Conservation (phyloP, 2,797 vertebrate genomes). For the Anguilla anguilla region DNA sequence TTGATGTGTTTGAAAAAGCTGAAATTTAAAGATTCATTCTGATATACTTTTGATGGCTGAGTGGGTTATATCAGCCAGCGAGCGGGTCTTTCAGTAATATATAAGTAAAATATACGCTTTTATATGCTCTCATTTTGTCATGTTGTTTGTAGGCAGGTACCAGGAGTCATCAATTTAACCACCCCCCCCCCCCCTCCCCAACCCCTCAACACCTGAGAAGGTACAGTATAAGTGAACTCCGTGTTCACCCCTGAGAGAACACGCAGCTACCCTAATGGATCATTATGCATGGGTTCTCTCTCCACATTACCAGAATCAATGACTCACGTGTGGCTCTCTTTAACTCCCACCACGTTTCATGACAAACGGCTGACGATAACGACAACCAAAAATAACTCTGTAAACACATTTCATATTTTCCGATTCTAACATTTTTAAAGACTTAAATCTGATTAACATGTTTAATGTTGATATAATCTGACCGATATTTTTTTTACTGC, state of each 20-base stretch:
- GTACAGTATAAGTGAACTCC: not conserved
- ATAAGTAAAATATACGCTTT: not conserved
- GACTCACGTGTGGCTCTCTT: not conserved
- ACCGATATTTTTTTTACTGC: not conserved
- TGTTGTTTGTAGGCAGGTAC: not conserved
- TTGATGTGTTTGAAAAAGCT: not conserved
- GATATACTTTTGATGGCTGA: not conserved
- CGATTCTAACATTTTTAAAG: not conserved
- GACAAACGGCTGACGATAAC: not conserved
- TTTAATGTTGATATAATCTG: not conserved
- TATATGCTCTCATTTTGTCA: not conserved
- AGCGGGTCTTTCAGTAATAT: not conserved
- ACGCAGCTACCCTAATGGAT: not conserved
- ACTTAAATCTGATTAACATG: not conserved
- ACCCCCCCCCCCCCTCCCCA: not conserved
- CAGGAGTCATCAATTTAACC: not conserved
- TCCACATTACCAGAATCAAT: not conserved
- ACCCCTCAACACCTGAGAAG: not conserved
- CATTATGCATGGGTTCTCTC: not conserved
- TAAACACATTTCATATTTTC: not conserved
- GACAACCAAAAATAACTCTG: not conserved
- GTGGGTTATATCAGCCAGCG: not conserved
- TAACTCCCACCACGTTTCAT: not conserved
- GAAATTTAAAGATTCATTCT: not conserved
- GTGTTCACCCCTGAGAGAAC: not conserved